These are phyloP conservation scores for Pogonus chalceus DNA, from an alignment of 1,140 invertebrate species.

Conservation along the genomic window DNA sequence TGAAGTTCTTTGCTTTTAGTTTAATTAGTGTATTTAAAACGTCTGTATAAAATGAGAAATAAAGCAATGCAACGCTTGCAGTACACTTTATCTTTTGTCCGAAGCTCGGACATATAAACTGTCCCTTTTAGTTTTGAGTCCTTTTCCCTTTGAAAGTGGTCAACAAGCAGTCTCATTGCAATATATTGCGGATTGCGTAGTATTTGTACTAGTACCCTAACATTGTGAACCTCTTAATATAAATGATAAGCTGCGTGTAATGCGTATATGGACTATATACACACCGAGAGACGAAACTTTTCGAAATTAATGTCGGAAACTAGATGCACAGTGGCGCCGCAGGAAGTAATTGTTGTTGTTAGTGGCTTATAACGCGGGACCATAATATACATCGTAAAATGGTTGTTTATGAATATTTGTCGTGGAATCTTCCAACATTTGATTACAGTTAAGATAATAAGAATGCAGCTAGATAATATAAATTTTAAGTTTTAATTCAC, in stretches of 20 bases:
- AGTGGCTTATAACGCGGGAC: too few relatives aligned
- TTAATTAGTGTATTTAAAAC: too few relatives aligned
- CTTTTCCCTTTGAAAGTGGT: not conserved
- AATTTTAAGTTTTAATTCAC: too few relatives aligned
- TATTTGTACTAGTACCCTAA: not conserved
- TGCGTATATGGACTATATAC: too few relatives aligned
- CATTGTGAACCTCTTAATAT: not conserved
- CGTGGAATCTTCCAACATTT: too few relatives aligned
- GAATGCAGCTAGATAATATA: too few relatives aligned
- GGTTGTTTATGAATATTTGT: too few relatives aligned
- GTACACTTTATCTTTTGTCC: not conserved
- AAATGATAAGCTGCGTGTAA: not conserved
- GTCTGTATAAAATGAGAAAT: too few relatives aligned
- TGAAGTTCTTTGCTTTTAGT: too few relatives aligned
- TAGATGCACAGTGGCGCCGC: not conserved
- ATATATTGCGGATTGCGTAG: not conserved
- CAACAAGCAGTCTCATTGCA: not conserved
- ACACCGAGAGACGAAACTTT: not conserved
- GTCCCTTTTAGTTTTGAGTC: not conserved
- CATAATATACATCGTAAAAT: too few relatives aligned
- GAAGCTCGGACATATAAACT: not conserved
- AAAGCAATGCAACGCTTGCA: not conserved
- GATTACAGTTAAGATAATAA: too few relatives aligned
- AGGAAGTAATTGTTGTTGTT: not conserved
- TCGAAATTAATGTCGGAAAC: not conserved